Conservation (phyloP, 2,888 invertebrate species). For the Dugesia japonica region DNA sequence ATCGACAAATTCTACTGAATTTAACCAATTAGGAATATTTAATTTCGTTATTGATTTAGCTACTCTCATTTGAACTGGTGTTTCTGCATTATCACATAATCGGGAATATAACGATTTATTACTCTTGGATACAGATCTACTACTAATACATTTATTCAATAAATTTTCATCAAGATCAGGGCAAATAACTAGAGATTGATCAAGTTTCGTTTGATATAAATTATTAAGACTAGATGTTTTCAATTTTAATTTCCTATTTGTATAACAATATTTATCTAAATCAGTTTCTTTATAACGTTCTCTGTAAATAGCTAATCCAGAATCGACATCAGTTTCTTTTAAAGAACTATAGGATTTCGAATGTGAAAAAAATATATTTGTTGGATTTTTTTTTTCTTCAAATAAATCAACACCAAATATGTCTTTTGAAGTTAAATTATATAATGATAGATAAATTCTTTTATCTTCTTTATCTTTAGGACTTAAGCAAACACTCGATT, state of each 20-base stretch:
- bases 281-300: neutral
- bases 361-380: neutral
- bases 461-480: neutral
- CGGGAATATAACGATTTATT: neutral
- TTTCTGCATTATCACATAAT: neutral
- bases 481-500: neutral
- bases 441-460: neutral
- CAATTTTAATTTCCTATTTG: neutral
- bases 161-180: neutral
- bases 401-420: neutral
- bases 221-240: neutral
- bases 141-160: neutral
- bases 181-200: neutral
- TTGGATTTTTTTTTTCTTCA: neutral
- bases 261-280: neutral
- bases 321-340: neutral
- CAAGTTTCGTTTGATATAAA: neutral
- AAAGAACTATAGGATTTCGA: neutral
- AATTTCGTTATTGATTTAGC: neutral
- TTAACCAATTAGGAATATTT: neutral
- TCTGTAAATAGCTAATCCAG: neutral
- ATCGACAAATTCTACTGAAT: neutral
- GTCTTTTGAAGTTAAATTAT: neutral
- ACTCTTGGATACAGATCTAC: neutral
- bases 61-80: neutral